phyloP scores from a whole-genome alignment of 1,140 invertebrate genomes.

The Leptoteleia sp. region DNA sequence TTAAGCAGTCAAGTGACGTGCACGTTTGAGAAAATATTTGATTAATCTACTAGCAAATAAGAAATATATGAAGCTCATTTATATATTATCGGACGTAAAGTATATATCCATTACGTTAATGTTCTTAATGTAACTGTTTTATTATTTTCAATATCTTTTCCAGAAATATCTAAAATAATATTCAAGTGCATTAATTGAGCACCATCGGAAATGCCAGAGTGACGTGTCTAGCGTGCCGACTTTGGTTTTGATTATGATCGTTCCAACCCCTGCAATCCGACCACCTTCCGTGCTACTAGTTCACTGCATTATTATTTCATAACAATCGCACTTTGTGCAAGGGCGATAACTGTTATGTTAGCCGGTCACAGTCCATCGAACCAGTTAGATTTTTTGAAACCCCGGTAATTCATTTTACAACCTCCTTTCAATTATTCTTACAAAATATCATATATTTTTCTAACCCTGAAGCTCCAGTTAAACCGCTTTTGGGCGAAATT shows the following conservation, averaged over 20 bases:
- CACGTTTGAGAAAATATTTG: too few relatives aligned
- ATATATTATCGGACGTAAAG: too few relatives aligned
- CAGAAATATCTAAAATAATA: neutral
- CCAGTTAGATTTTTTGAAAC: constrained; percentile 50
- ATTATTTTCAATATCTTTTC: too few relatives aligned
- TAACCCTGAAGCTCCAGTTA: constrained; percentile 13
- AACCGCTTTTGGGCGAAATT: constrained; percentile 22
- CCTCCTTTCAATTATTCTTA: constrained; percentile 47
- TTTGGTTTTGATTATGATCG: constrained; percentile 72
- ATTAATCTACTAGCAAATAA: too few relatives aligned
- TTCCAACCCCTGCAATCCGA: constrained; percentile 67
- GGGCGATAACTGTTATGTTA: constrained; percentile 71
- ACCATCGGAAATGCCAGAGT: constrained; percentile 65
- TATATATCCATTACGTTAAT: too few relatives aligned
- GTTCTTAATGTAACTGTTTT: too few relatives aligned
- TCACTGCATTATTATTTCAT: constrained; percentile 73
- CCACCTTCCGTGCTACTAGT: constrained; percentile 59
- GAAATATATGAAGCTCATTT: too few relatives aligned
- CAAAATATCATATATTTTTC: constrained; percentile 27
- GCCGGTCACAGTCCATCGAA: constrained; percentile 58
- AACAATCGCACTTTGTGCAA: constrained; percentile 70
- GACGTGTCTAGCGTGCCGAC: constrained; percentile 64
- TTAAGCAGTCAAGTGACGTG: too few relatives aligned
- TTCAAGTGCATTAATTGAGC: constrained; percentile 61
- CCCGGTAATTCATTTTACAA: constrained; percentile 48